A percentile compares a stretch with the other conserved stretches of the same genome.
Conservation (phyloP, 2,113 vertebrate genomes). For the Siniperca chuatsi region DNA sequence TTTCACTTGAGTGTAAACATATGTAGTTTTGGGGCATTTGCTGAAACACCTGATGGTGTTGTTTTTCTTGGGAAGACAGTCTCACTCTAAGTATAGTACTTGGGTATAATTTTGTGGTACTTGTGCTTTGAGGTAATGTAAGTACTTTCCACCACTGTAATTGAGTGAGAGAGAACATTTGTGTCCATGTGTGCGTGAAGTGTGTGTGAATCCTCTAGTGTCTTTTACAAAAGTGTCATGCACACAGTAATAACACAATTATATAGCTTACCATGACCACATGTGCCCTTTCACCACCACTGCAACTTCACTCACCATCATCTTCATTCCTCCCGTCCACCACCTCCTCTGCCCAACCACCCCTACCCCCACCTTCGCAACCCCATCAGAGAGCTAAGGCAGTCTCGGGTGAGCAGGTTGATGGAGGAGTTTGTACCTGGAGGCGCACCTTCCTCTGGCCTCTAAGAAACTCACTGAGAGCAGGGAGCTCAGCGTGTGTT, state of each 20-base stretch:
- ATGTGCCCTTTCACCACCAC: neutral
- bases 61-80: neutral
- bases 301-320: conserved; percentile 14
- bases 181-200: neutral
- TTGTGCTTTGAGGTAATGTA: neutral
- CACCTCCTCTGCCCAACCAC: neutral
- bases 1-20: neutral
- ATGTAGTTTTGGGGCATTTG: neutral
- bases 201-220: neutral
- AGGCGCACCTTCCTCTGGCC: conserved; percentile 46
- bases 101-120: neutral
- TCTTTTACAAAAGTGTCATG: neutral
- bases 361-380: conserved; percentile 7
- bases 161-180: neutral
- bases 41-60: neutral
- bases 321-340: neutral
- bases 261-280: neutral
- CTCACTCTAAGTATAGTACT: neutral
- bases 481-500: conserved; percentile 53
- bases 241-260: conserved; percentile 4
- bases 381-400: conserved; percentile 35
- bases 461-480: conserved; percentile 39
- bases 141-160: neutral
- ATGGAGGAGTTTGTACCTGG: conserved; percentile 38
- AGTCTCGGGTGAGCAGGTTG: conserved; percentile 37